Conservation (phyloP, 2,113 vertebrate genomes). For the Ailuropoda melanoleuca region DNA sequence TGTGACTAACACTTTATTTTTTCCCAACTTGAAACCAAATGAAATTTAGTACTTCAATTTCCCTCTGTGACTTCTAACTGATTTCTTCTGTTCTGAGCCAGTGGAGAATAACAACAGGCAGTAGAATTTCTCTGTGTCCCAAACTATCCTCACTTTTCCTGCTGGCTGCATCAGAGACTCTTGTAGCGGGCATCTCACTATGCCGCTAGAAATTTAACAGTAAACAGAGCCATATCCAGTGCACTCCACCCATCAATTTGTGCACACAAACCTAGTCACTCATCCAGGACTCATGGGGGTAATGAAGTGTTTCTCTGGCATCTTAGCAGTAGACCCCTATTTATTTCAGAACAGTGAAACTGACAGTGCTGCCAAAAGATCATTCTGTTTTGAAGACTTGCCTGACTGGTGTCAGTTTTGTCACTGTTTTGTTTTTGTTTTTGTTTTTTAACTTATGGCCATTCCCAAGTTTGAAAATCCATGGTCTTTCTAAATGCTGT, state of each 20-base stretch:
- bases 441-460: background rate
- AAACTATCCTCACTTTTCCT: background rate
- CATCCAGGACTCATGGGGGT: background rate
- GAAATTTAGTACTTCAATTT: constrained; percentile 53
- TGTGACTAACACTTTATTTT: background rate
- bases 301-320: background rate
- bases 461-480: background rate
- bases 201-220: constrained; percentile 14
- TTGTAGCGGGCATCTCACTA: background rate
- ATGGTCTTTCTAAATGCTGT: background rate
- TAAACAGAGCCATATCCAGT: constrained; percentile 25
- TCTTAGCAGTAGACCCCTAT: background rate
- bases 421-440: background rate
- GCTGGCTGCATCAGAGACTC: background rate
- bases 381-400: background rate
- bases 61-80: constrained; percentile 40
- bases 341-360: constrained; percentile 38
- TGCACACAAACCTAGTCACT: background rate
- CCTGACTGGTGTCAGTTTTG: background rate
- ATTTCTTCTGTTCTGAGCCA: constrained; percentile 63
- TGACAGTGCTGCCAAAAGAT: background rate
- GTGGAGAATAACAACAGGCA: constrained; percentile 14
- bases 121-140: constrained; percentile 32
- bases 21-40: constrained; percentile 4
- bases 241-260: background rate